Percentiles rank a stretch among this genome's conserved stretches.
phyloP scores from a whole-genome alignment of 1,140 invertebrate species.

The Cydia amplana region DNA sequence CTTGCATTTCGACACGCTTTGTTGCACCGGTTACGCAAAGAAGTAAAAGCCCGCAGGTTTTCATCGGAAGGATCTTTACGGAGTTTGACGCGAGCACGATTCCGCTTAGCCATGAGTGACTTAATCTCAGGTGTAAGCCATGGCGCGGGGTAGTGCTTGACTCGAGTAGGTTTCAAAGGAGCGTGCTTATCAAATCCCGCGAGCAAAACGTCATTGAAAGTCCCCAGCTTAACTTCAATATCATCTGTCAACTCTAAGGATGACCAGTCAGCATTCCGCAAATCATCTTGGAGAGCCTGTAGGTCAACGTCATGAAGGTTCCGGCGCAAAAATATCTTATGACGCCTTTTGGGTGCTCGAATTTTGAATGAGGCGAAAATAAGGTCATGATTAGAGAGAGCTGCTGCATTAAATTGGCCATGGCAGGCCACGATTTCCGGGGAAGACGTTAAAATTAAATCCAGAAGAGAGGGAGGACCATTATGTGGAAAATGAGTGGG shows the following conservation, averaged over 20 bases:
- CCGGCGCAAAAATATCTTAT: background rate
- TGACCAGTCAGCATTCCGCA: background rate
- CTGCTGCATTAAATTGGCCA: too few relatives aligned
- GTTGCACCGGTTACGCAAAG: too few relatives aligned
- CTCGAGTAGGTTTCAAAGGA: background rate
- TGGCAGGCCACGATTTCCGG: too few relatives aligned
- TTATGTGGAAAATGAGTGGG: too few relatives aligned
- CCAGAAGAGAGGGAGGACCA: too few relatives aligned
- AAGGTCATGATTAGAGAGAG: conserved; percentile 12
- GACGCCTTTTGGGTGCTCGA: background rate
- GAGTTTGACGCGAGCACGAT: too few relatives aligned
- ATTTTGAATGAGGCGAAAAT: conserved; percentile 15
- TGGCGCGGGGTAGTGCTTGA: conserved; percentile 18
- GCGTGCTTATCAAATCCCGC: background rate
- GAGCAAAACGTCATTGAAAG: background rate
- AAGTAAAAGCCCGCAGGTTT: too few relatives aligned
- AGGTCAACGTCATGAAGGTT: background rate
- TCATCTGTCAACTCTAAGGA: background rate
- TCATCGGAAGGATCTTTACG: too few relatives aligned
- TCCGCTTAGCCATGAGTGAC: background rate
- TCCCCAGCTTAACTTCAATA: background rate
- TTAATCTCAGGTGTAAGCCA: conserved; percentile 26
- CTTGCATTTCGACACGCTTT: too few relatives aligned
- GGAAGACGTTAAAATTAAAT: too few relatives aligned
- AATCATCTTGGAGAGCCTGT: background rate